These are phyloP conservation scores for Allolobophora icterica DNA, from an alignment of 2,888 invertebrate genomes.

Conservation along the genomic window DNA sequence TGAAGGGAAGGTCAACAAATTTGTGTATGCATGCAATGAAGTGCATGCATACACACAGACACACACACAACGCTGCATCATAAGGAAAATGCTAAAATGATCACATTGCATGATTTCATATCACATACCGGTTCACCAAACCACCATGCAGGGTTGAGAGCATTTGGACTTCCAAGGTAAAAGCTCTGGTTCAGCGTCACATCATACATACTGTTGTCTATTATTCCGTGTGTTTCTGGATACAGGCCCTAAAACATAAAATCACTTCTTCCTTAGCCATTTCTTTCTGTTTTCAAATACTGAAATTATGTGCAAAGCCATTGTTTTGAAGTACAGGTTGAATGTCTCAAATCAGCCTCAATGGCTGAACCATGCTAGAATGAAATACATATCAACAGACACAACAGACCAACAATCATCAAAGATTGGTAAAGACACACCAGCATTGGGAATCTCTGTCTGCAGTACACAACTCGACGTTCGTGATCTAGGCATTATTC, in stretches of 20 bases:
- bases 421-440: too few relatives aligned
- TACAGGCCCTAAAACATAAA: conserved; percentile 59
- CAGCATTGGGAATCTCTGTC: too few relatives aligned
- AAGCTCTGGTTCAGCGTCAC: conserved; percentile 51
- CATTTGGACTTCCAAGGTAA: conserved; percentile 46
- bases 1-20: neutral
- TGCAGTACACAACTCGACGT: too few relatives aligned
- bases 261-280: neutral
- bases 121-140: conserved; percentile 57
- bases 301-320: neutral
- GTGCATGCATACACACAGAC: neutral
- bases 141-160: conserved; percentile 54
- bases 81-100: neutral
- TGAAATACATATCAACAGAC: too few relatives aligned
- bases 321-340: neutral
- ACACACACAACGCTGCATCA: neutral
- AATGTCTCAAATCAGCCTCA: neutral
- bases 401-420: too few relatives aligned
- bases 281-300: neutral
- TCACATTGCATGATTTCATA: neutral
- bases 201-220: conserved; percentile 64
- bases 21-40: too few relatives aligned
- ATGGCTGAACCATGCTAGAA: too few relatives aligned
- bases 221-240: conserved; percentile 65
- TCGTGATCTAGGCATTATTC: too few relatives aligned